phyloP scores from a whole-genome alignment of 2,888 invertebrate genomes.

The Amphiduros pacificus region DNA sequence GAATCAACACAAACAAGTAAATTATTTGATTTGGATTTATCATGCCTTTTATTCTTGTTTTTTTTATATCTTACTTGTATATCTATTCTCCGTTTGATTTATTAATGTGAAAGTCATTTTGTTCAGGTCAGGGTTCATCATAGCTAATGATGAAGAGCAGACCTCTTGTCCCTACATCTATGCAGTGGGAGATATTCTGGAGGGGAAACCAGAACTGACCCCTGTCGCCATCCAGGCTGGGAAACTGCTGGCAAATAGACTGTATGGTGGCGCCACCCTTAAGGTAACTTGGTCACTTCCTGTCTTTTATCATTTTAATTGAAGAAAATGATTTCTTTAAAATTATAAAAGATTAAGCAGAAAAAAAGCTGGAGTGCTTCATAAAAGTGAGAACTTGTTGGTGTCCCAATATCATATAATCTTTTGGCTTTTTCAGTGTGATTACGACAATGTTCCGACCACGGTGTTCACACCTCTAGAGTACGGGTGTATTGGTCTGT shows the following conservation, averaged over 20 bases:
- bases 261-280: slow-evolving; percentile 37
- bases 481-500: slow-evolving; percentile 46
- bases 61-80: neutral
- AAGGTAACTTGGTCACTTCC: slow-evolving; percentile 25
- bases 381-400: neutral
- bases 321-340: no score
- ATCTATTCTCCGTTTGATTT: no score
- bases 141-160: slow-evolving; percentile 33
- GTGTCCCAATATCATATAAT: neutral
- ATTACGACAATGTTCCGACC: slow-evolving; percentile 50
- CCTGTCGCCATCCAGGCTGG: slow-evolving; percentile 54
- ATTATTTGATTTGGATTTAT: slow-evolving; percentile 13
- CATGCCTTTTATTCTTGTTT: neutral
- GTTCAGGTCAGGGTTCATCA: slow-evolving; percentile 27
- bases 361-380: no score
- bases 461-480: slow-evolving; percentile 56
- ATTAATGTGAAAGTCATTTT: no score
- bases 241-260: slow-evolving; percentile 42
- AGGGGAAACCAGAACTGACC: slow-evolving; percentile 64
- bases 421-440: slow-evolving; percentile 32
- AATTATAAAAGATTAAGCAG: no score
- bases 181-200: slow-evolving; percentile 69
- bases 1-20: slow-evolving; percentile 66
- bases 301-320: no score
- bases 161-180: slow-evolving; percentile 42